Base-by-base conservation (phyloP, 2,888 invertebrate species). In the Onthophagus sagittarius region DNA sequence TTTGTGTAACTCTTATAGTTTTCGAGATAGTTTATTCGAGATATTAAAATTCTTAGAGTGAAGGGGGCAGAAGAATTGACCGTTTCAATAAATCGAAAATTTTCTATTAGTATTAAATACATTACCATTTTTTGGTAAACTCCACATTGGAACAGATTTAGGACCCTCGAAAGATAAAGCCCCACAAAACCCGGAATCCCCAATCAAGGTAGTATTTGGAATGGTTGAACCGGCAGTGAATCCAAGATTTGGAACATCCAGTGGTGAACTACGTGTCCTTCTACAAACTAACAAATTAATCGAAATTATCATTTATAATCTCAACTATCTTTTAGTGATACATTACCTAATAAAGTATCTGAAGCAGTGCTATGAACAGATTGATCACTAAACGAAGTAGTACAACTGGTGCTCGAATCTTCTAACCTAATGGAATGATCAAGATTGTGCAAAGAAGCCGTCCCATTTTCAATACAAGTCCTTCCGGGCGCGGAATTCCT, bases 291-390 rank as follows among this genome's bases (percentile, higher is more conserved):
- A 72, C 13, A 63, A 63, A 62, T 23, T 23, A 69, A 70, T 14
- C 5, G 5, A 64, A 62, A 65, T 6, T 62, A 4, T 5, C n/a
- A 62, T 65, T 69, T 69, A 7, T 69, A 39, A 9, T 7, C 2
- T 32, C n/a, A 7, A 11, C 0, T 6, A 6, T 23, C 71, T 53
- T 53, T 53, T 71, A 15, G 62, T 63, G 62, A 5, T 53, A 4
- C 39, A 76, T 76, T 78, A 82, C 83, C 81, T 77, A 84, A 77
- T 70, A 83, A 76, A 5, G 82, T 82, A 77, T 84, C 84, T n/a
- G 83, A 84, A 15, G 81, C 81, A n/a, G 82, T 82, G 73, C 84
- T 84, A 70, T 80, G 77, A 39, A 80, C 78, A n/a, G 83, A 82
- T n/a, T 81, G 81, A 75, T 83, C 83, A 74, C 82, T 82, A 63